Conservation (phyloP, 2,888 invertebrate species). For the Netelia inedita region DNA sequence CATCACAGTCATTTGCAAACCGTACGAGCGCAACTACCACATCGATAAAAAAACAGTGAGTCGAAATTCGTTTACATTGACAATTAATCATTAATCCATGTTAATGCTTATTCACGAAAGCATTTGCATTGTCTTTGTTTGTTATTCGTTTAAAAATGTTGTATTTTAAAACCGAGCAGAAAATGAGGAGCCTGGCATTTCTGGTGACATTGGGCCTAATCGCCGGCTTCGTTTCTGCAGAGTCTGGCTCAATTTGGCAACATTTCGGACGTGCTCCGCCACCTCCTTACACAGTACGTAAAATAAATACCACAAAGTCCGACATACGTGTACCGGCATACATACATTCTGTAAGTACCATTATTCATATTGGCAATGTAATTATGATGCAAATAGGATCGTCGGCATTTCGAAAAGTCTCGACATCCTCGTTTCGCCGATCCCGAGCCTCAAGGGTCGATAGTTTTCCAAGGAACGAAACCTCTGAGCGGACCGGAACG, state of each 20-base stretch:
- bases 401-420: background rate
- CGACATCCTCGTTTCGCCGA: background rate
- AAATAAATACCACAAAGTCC: background rate
- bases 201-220: background rate
- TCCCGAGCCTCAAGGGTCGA: constrained; percentile 67
- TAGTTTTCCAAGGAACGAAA: constrained; percentile 57
- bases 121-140: too few species aligned
- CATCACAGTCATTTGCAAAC: constrained; percentile 24
- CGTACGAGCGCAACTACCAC: background rate
- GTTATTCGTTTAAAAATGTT: background rate
- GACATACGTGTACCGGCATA: too few species aligned
- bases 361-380: too few species aligned
- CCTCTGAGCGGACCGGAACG: constrained; percentile 71
- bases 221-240: background rate
- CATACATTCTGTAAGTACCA: too few species aligned
- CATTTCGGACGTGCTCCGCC: background rate
- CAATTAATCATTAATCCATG: background rate
- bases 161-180: background rate
- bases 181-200: background rate
- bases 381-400: too few species aligned
- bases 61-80: background rate
- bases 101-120: background rate
- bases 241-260: background rate
- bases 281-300: background rate
- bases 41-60: background rate